These are phyloP conservation scores for Epicauta chinensis DNA, from an alignment of 1,140 invertebrate species.

Conservation along the genomic window DNA sequence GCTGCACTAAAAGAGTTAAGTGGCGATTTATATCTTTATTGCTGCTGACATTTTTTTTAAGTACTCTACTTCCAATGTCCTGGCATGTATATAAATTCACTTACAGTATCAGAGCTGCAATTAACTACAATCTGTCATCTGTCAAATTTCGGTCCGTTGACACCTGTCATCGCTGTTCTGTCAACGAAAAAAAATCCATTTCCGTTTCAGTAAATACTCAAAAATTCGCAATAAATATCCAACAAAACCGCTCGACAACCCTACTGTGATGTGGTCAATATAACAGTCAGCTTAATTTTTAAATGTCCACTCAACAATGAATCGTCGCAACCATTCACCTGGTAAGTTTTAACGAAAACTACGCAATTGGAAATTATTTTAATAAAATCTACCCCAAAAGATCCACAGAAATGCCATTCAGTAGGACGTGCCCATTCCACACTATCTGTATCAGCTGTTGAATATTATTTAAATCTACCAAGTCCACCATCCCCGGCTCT, in stretches of 20 bases:
- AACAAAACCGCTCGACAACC: neutral
- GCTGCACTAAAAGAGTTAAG: no score
- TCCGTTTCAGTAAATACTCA: no score
- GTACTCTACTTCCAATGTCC: no score
- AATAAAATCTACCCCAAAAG: no score
- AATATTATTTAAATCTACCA: conserved; percentile 38
- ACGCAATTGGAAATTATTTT: neutral
- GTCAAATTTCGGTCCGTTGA: no score
- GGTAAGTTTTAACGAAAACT: neutral
- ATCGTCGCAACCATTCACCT: conserved; percentile 11
- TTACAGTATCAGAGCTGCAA: no score
- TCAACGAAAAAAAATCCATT: no score
- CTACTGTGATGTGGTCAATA: conserved; percentile 4
- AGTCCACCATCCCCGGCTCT: conserved; percentile 37
- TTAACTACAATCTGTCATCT: no score
- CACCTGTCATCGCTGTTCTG: no score
- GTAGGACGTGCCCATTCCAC: conserved; percentile 38
- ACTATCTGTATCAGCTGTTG: conserved; percentile 37
- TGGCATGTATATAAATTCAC: no score
- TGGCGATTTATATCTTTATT: no score
- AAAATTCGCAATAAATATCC: neutral
- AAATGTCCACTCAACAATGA: conserved; percentile 2
- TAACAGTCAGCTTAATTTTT: neutral
- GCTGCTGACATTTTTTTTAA: no score
- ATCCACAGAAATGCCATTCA: conserved; percentile 11